phyloP scores from a whole-genome alignment of 2,888 invertebrate species.

The Aradus depressus region DNA sequence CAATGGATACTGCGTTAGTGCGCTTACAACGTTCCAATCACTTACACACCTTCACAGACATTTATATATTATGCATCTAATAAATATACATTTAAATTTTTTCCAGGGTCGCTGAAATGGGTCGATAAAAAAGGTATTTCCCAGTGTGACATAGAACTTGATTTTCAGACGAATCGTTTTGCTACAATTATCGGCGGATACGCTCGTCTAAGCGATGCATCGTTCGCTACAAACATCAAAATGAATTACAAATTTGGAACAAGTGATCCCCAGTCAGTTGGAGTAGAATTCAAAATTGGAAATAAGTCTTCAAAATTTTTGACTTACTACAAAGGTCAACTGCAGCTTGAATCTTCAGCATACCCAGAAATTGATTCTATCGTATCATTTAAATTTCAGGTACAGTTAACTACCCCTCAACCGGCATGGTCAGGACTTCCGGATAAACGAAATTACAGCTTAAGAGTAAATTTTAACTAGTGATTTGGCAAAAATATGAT shows the following conservation, averaged over 20 bases:
- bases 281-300: slow-evolving; percentile 34
- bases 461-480: too few relatives aligned
- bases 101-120: slow-evolving; percentile 47
- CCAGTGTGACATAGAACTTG: slow-evolving; percentile 62
- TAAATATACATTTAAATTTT: slow-evolving; percentile 4
- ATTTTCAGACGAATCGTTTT: slow-evolving; percentile 66
- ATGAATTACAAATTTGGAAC: slow-evolving; percentile 55
- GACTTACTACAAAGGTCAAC: slow-evolving; percentile 49
- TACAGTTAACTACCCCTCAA: too few relatives aligned
- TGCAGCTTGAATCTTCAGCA: slow-evolving; percentile 60
- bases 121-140: slow-evolving; percentile 57
- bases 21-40: too few relatives aligned
- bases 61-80: not conserved
- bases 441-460: too few relatives aligned
- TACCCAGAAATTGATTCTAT: slow-evolving; percentile 64
- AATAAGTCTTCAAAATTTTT: slow-evolving; percentile 48
- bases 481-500: too few relatives aligned
- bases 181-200: slow-evolving; percentile 63
- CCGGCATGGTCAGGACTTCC: too few relatives aligned
- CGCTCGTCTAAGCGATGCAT: slow-evolving; percentile 46
- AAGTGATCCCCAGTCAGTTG: slow-evolving; percentile 35
- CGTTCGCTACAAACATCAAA: slow-evolving; percentile 47
- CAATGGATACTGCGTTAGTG: too few relatives aligned
- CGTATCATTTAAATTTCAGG: slow-evolving; percentile 51
- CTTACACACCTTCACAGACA: too few relatives aligned